Evolutionary conservation across 1,140 invertebrate species (phyloP), one percentile per base, ranked within the genome.

Genomic region (Callitettix versicolor): DNA sequence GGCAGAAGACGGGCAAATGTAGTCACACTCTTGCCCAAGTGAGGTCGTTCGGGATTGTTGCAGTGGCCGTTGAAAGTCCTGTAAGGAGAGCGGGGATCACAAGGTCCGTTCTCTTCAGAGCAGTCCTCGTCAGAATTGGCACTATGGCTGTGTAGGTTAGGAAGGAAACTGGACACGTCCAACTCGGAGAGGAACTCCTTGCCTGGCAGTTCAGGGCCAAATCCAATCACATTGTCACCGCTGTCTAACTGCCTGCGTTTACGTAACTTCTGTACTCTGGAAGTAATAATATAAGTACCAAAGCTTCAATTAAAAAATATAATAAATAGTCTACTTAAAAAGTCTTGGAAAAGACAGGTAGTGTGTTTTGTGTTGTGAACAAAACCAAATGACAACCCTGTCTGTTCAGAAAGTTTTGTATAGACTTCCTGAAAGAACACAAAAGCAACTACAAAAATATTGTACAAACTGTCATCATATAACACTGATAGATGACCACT

Each of bases 31-130:
- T 89, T 88, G 2, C 89, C 93, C 57, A 86, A 81, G 56, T 79
- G 82, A 0, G 92, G 91, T 64, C 91, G 86, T 11, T 84, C 76
- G 5, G 95, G 68, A 67, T 96, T 96, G 65, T 96, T 97, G 64
- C 93, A 97, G 62, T 91, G 84, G 3, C 92, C 93, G 0, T 86
- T 88, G 30, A 84, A 76, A 0, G 84, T 85, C 58, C 92, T 78
- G 71, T 88, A 96, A 0, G 85, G 86, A 0, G 77, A 78, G 0
- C 79, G 83, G 1, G 87, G 77, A 65, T 96, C 87, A 63, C 93
- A 97, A 5, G 79, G 70, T 0, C 73, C 71, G 15, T 75, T 68
- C 17, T 76, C 75, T 0, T 68, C 58, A 0, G 70, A 71, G 55
- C 74, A 76, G 12, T 71, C 75, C 56, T 88, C 84, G 21, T 84